phyloP scores from a whole-genome alignment of 2,113 vertebrate genomes.

The Rhabdomys dilectus region DNA sequence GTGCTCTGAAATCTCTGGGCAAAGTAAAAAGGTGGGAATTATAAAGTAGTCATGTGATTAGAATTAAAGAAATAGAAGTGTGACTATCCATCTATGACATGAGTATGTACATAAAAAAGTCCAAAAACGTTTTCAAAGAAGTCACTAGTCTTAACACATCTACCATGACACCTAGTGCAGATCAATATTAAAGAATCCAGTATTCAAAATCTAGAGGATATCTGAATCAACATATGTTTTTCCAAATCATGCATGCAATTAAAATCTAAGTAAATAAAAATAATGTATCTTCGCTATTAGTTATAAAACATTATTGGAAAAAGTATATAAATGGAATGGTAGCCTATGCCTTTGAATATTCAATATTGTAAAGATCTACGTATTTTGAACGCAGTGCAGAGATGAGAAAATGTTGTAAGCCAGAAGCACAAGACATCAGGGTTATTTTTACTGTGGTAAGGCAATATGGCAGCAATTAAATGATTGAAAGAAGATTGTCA shows the following conservation, averaged over 20 bases:
- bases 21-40: not conserved
- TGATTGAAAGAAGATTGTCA: not conserved
- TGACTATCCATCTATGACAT: not conserved
- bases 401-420: not conserved
- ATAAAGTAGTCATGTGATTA: not conserved
- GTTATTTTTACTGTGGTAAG: not conserved
- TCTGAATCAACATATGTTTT: not conserved
- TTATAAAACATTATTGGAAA: not conserved
- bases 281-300: not conserved
- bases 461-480: not conserved
- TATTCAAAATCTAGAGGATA: not conserved
- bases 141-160: not conserved
- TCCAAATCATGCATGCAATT: not conserved
- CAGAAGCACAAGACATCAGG: not conserved
- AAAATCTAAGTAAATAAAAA: constrained; percentile 13
- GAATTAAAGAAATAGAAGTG: not conserved
- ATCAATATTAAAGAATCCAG: not conserved
- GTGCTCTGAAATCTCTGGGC: no score
- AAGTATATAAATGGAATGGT: not conserved
- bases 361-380: not conserved
- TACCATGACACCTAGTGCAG: not conserved
- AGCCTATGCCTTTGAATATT: not conserved
- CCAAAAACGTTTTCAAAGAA: not conserved
- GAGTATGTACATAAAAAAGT: not conserved
- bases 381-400: not conserved